Percentiles rank a stretch among this genome's conserved stretches.
Evolutionary conservation across 2,113 vertebrate species (phyloP).

Genomic region (Callopanchax toddi): DNA sequence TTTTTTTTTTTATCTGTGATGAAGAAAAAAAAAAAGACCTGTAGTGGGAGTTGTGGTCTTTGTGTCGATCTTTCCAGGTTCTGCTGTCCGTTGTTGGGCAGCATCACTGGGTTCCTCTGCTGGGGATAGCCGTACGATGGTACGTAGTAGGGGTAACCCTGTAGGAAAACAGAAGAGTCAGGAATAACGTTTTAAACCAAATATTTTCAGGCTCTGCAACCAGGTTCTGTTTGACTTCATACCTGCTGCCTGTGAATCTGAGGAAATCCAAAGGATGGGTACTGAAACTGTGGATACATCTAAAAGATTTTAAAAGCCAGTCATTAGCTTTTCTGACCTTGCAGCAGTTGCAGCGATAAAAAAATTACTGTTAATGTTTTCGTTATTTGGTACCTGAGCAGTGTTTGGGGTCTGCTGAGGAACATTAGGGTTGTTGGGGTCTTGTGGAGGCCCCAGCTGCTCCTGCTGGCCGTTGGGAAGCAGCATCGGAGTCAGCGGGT

Average conservation of each 20-base stretch:
- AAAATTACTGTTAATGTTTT: neutral
- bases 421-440: constrained; percentile 59
- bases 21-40: constrained; percentile 54
- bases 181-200: neutral
- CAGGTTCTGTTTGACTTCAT: constrained; percentile 11
- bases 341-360: neutral
- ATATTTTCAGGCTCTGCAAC: neutral
- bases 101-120: constrained; percentile 57
- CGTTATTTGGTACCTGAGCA: constrained; percentile 62
- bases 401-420: constrained; percentile 68
- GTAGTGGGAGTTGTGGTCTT: constrained; percentile 74
- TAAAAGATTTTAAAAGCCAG: constrained; percentile 32
- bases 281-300: constrained; percentile 72
- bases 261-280: constrained; percentile 63
- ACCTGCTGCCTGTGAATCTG: constrained; percentile 74
- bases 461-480: constrained; percentile 74
- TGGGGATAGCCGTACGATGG: constrained; percentile 72
- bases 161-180: neutral
- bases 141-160: constrained; percentile 76
- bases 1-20: neutral
- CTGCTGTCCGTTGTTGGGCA: constrained; percentile 66
- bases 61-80: constrained; percentile 67
- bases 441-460: constrained; percentile 51
- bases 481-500: constrained; percentile 62
- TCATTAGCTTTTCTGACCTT: neutral